phyloP scores from a whole-genome alignment of 2,113 vertebrate genomes.

The Martes martes region DNA sequence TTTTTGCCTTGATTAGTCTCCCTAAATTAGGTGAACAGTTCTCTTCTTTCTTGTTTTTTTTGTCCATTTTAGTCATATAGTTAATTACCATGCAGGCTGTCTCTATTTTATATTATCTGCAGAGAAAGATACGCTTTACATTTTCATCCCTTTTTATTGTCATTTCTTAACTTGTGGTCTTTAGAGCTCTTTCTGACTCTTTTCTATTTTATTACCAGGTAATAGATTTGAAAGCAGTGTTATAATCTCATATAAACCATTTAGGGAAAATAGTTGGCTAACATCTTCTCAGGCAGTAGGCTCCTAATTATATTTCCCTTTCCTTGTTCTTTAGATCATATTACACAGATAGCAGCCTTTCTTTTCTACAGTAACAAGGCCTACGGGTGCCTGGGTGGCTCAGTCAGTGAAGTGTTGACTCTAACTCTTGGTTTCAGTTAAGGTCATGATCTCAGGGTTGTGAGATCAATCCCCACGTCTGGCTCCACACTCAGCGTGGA shows the following conservation, averaged over 20 bases:
- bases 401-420: neutral
- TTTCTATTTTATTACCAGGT: neutral
- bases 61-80: neutral
- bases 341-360: neutral
- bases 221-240: conserved; percentile 1
- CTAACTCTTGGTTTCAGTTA: neutral
- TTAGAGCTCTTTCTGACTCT: neutral
- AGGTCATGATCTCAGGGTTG: neutral
- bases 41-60: neutral
- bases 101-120: neutral
- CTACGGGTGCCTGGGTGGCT: neutral
- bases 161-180: neutral
- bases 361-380: neutral
- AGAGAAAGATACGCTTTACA: neutral
- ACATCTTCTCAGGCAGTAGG: neutral
- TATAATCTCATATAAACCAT: neutral
- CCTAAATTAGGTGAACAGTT: neutral
- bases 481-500: neutral
- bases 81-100: neutral
- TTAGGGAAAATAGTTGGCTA: neutral
- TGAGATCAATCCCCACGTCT: neutral
- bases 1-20: neutral
- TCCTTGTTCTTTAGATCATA: neutral
- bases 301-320: neutral
- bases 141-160: neutral